These are phyloP conservation scores for Phacellophora camtschatica DNA, from an alignment of 30 jellyfish, hydroid and myxozoan genomes.

Conservation along the genomic window DNA sequence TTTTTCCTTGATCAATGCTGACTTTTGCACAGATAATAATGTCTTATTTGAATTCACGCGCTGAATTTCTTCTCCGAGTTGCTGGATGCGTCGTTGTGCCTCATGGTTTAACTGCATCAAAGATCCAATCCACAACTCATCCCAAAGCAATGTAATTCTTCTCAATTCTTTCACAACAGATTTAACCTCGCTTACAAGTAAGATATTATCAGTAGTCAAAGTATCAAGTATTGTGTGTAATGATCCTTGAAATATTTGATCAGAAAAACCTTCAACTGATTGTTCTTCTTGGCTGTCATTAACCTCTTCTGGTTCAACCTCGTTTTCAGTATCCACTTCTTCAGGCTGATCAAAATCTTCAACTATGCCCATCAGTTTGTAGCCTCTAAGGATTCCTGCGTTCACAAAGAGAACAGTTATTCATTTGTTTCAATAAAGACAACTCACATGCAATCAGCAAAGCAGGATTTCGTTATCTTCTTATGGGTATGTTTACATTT, in stretches of 20 bases:
- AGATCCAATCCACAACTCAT: constrained; percentile 98
- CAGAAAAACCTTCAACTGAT: constrained; percentile 58
- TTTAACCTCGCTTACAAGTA: constrained; percentile 86
- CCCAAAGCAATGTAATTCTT: constrained; percentile 96
- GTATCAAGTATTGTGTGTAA: constrained; percentile 90
- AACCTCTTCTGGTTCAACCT: constrained; percentile 58
- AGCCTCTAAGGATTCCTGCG: constrained; percentile 88
- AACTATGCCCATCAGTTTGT: constrained; percentile 64
- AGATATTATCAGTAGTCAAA: constrained; percentile 55
- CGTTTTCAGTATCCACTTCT: constrained; percentile 52
- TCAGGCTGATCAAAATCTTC: constrained; percentile 89
- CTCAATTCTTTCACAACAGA: constrained; percentile 91
- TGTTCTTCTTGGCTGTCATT: constrained; percentile 77
- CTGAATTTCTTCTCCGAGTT: constrained; percentile 83
- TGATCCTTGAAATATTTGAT: constrained; percentile 84
- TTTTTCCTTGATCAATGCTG: constrained; percentile 86
- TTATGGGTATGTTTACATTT: too few species aligned
- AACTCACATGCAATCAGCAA: too few species aligned
- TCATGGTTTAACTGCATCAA: constrained; percentile 94
- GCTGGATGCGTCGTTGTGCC: constrained; percentile 96
- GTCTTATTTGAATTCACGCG: constrained; percentile 92
- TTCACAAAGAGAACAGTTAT: too few species aligned
- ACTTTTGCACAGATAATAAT: constrained; percentile 65
- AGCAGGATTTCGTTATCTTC: too few species aligned
- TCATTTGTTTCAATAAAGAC: too few species aligned